Base-by-base conservation (phyloP, 2,113 vertebrate species). In the Antennarius striatus region DNA sequence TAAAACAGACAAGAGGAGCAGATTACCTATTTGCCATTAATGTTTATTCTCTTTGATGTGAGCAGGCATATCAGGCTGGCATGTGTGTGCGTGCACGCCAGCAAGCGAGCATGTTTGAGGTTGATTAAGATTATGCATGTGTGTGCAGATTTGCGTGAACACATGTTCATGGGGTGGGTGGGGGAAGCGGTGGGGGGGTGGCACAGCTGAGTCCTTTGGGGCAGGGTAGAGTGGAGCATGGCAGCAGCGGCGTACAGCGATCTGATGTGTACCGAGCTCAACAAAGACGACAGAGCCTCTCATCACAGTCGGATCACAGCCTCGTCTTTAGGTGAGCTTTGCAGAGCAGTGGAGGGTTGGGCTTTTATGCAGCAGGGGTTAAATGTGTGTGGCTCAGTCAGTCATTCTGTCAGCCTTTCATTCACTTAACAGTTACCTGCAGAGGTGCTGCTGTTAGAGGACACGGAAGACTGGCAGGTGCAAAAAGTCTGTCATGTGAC, bases 11-110 rank as follows among this genome's bases (percentile, higher is more conserved):
- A 90, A 88, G 88, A 84, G 84, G 84, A 90, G 88, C 89, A 89
- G 88, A 91, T 91, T 90, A 90, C 86, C 85, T 86, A 89, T 89
- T 90, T 87, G 87, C 88, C 91, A 89, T 91, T 90, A 89, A 90
- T 88, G 88, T 89, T 89, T 89, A 91, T 90, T 88, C 88, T 87
- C 85, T 88, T 88, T 86, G 82, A 91, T 90, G 81, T 87, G 79
- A 88, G 75, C 84, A 85, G 85, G 88, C 82, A 82, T 76, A 85
- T 81, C 79, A 67, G 73, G 62, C 66, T 56, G 29, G 28, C 54
- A 57, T 60, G 62, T 51, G 51, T 65, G 57, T 49, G 68, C 51
- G 62, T 68, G 16, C 53, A 22, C 5, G 29, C 47, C 47, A 54
- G 70, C 54, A 62, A 46, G 16, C 3, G 51, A 54, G 57, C 42